phyloP scores from a whole-genome alignment of 2,888 invertebrate species.

The Dromius quadrimaculatus region DNA sequence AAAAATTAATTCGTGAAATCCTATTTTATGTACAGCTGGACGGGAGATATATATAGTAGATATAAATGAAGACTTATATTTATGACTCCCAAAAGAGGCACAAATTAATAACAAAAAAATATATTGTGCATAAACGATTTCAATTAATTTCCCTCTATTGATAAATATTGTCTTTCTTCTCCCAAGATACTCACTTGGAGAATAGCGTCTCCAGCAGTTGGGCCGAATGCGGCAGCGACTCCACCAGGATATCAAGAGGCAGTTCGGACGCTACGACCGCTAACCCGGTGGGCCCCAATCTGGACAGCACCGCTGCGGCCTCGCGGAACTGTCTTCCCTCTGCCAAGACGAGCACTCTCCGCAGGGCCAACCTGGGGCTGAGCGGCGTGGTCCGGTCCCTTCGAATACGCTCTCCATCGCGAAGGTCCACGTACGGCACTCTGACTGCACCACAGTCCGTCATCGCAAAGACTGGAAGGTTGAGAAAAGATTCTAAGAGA shows the following conservation, averaged over 20 bases:
- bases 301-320: constrained; percentile 85
- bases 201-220: constrained; percentile 88
- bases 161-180: background rate
- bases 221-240: constrained; percentile 89
- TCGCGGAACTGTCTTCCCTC: constrained; percentile 92
- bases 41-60: no score
- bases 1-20: no score
- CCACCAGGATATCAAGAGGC: constrained; percentile 89
- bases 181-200: constrained; percentile 70
- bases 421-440: constrained; percentile 66
- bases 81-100: no score
- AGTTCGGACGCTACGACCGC: constrained; percentile 82
- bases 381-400: constrained; percentile 74
- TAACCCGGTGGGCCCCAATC: constrained; percentile 84
- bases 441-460: constrained; percentile 50
- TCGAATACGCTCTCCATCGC: constrained; percentile 79
- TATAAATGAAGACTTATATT: no score
- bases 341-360: constrained; percentile 82
- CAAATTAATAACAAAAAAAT: no score
- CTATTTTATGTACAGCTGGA: no score
- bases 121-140: no score
- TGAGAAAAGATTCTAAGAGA: constrained; percentile 1
- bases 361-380: constrained; percentile 76
- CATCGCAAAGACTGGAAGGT: constrained; percentile 28
- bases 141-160: no score